Percentiles rank a stretch among this genome's conserved stretches.
Evolutionary conservation across 2,113 vertebrate species (phyloP).

Genomic region (mouse (Mus musculus)): GRCm39 chr10:103867501-103868000

Average conservation of each 20-base stretch:
- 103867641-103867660: too few relatives aligned
- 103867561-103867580: neutral
- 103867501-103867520: neutral
- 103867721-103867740: neutral
- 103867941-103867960: neutral
- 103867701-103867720: neutral
- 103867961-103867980: neutral
- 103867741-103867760: neutral
- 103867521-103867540: neutral
- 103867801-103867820: neutral
- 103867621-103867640: neutral
- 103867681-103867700: neutral
- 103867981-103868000: neutral
- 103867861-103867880: neutral
- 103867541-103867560: neutral
- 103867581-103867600: neutral
- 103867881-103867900: neutral
- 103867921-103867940: neutral
- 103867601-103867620: neutral
- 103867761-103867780: neutral
- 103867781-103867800: neutral
- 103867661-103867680: too few relatives aligned
- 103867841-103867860: neutral
- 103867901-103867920: neutral
- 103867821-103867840: neutral